Base-by-base conservation (phyloP, 2,888 invertebrate species). In the Noctua comes region DNA sequence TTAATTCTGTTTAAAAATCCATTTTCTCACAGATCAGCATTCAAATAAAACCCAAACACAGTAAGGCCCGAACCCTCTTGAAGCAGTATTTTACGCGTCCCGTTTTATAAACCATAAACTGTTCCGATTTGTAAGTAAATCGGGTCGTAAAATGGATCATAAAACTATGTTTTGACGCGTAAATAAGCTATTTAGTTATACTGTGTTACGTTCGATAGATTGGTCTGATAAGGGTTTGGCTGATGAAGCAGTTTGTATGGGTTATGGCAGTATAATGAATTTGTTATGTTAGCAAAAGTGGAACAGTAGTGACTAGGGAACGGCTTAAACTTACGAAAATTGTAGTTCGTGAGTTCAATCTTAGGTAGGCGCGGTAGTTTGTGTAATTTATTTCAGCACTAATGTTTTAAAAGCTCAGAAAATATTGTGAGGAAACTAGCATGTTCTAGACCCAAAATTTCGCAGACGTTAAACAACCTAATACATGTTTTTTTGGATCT, bases 141-240 rank as follows among this genome's bases (percentile, higher is more conserved):
- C 86, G 84, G 89, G 90, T 87, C 89, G 90, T 93, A 92, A 91
- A 93, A 89, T 51, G 83, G 81, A 51, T 77, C 88, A 86, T 92
- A 90, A 92, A 92, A 83, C 87, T 82, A 81, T 86, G 71, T 88
- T 90, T 90, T 88, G 77, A 76, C 73, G 78, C 77, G 72, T 76
- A 77, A 86, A 79, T 86, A 73, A 82, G 75, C 68, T 73, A 54
- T 80, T 84, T 74, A 66, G 70, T 76, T 68, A 51, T 74, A 75
- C 72, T 77, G 51, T 76, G 72, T 74, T 73, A 69, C 10, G 27
- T 66, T 76, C 36, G 59, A 76, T 75, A 10, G 66, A 76, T 76
- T 68, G 65, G 46, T 18, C 64, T 72, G 75, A 73, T 77, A 81
- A 75, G 27, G 31, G 18, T 64, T 65, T 51, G 21, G 65, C 43